Evolutionary conservation across 2,888 invertebrate species (phyloP), one percentile per base, ranked within the genome.

Genomic region (Pollenia angustigena): DNA sequence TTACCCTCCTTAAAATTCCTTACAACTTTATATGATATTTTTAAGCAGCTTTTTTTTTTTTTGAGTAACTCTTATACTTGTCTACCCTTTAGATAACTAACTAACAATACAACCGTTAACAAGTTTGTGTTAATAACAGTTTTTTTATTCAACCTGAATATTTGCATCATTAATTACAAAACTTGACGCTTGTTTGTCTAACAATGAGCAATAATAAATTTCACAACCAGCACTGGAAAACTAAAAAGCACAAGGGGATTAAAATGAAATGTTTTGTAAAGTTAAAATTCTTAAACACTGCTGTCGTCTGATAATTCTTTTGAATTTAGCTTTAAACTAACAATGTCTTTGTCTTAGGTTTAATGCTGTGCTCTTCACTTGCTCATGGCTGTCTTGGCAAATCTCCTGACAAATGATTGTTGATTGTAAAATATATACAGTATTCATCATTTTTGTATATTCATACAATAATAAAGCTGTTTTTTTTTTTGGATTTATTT

Each of bases 371-470:
- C 50, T 68, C 12, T n/a, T 48, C 50, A 23, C 2, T 48, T 50
- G 11, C 7, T 9, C 23, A 0, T 7, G 4, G 11, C 44, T 54
- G 75, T 46, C 8, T 52, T 48, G 14, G 50, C 18, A 78, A 84
- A 79, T 83, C 16, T 68, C 23, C 72, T 79, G 78, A 84, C 54
- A 78, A 83, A 83, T 79, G 52, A 72, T 71, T 64, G 48, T 16
- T 50, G 64, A 78, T 50, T 78, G 79, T 78, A 50, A 11, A 46
- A 75, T 68, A 46, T 44, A 11, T 54, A 54, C n/a, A 44, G 9
- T 75, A 74, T 74, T 74, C 68, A 81, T 60, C 50, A 66, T 74
- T 69, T 68, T 42, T 40, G 40, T 18, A 54, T 16, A 46, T 46
- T 48, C 23, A 69, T 54, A 64, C n/a, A 32, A 48, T 12, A 52